Evolutionary conservation across 2,797 vertebrate genomes (phyloP).

Genomic region (Xerus rutilus): DNA sequence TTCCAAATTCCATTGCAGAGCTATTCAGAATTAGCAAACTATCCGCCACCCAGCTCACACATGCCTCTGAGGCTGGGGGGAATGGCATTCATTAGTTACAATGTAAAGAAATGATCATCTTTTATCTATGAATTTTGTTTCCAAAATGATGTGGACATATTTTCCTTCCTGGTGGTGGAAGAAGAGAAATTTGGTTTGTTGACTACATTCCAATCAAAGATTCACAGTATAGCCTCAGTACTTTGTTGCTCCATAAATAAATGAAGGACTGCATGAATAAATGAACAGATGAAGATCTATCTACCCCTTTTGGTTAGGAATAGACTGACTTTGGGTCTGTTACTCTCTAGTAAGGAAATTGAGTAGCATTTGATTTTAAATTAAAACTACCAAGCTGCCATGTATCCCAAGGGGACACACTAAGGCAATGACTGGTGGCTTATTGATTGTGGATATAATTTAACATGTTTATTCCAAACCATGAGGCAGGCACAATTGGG

Average conservation of each 20-base stretch:
- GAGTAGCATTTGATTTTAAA: constrained; percentile 20
- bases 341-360: not conserved
- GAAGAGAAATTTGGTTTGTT: not conserved
- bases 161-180: not conserved
- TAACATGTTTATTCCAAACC: not conserved
- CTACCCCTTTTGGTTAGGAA: not conserved
- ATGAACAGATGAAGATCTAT: not conserved
- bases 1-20: constrained; percentile 60
- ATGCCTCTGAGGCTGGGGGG: not conserved
- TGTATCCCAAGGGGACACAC: not conserved
- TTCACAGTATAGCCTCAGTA: not conserved
- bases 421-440: not conserved
- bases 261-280: too few species aligned
- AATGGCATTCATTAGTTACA: not conserved
- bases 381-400: not conserved
- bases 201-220: not conserved
- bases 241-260: not conserved
- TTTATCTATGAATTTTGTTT: constrained; percentile 11
- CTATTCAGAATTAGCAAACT: constrained; percentile 30
- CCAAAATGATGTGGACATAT: not conserved
- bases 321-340: not conserved
- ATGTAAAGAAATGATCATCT: not conserved
- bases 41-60: not conserved
- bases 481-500: not conserved
- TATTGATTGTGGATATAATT: not conserved